Evolutionary conservation across 2,888 invertebrate genomes (phyloP), one percentile per base, ranked within the genome.

Genomic region (Clepsis dumicolana): DNA sequence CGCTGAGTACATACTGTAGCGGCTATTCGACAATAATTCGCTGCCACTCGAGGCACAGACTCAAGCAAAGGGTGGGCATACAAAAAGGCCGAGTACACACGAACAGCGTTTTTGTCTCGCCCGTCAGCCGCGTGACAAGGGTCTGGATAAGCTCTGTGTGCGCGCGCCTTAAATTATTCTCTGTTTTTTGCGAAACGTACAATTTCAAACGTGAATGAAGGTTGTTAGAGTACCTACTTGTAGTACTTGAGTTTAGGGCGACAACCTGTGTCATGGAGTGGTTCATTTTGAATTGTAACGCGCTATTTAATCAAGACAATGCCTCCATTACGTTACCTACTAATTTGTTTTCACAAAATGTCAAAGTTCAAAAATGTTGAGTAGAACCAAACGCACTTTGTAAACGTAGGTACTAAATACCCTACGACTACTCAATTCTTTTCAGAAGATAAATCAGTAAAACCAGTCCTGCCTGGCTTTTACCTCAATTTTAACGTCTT

Each of bases 101-200:
- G 57, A 64, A 56, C 68, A 64, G 52, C 41, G 68, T 68, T 68
- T 68, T 68, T 68, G 68, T 68, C 68, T 64, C 68, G 59, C 57
- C 63, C 68, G 68, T 68, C 68, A 68, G 56, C 56, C 68, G 59
- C 52, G 56, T 68, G 68, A 68, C 68, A 68, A 68, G 68, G 68
- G 68, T 68, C 27, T 59, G 56, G 67, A 68, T 68, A 68, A 63
- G 68, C 68, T 48, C 60, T 68, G 68, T 68, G 68, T 68, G 68
- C 66, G 54, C 62, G 54, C 52, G 68, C 68, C 68, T 68, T 68
- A 68, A 68, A 68, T 68, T 68, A 68, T 68, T 68, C 68, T 63
- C 44, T 63, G 63, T 68, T 68, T 61, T 68, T 68, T 64, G 59
- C 41, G 64, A 68, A 66, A 59, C 68, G 64, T 53, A 64, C 68